Percentiles rank a stretch among this genome's conserved stretches.
These are phyloP conservation scores for Lobophora halterata DNA, from an alignment of 2,888 invertebrate species.

Conservation along the genomic window DNA sequence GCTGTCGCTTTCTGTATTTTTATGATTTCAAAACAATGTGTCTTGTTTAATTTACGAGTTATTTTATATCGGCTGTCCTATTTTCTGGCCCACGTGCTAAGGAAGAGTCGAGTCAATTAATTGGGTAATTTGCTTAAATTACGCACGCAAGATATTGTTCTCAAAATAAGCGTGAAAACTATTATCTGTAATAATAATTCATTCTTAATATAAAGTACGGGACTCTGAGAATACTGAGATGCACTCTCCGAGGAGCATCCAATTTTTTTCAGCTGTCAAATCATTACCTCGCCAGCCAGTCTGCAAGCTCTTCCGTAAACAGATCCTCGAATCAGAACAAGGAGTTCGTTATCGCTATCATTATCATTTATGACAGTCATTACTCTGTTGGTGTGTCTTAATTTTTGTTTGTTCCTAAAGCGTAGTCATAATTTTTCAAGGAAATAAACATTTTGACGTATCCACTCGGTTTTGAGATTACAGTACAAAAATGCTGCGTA, in stretches of 20 bases:
- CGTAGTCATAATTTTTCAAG: slow-evolving; percentile 32
- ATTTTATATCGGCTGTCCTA: slow-evolving; percentile 36
- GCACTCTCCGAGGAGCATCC: no score
- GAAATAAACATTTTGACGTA: slow-evolving; percentile 37
- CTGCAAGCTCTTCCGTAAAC: slow-evolving; percentile 35
- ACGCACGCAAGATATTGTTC: no score
- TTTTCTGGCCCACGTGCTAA: slow-evolving; percentile 15
- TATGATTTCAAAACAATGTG: slow-evolving; percentile 21
- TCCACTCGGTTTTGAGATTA: slow-evolving; percentile 30
- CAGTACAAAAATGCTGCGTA: slow-evolving; percentile 22
- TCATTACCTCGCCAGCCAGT: slow-evolving; percentile 30
- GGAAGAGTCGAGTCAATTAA: slow-evolving; percentile 1
- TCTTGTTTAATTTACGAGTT: slow-evolving; percentile 32
- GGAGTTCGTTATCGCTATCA: slow-evolving; percentile 38
- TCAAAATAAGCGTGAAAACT: no score
- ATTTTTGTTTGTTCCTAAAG: slow-evolving; percentile 29
- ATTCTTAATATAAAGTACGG: no score
- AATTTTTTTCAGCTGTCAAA: slow-evolving; percentile 40
- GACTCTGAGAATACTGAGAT: no score
- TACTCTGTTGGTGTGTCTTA: slow-evolving; percentile 28
- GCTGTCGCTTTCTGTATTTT: slow-evolving; percentile 36
- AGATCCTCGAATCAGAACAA: slow-evolving; percentile 32
- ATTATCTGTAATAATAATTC: no score
- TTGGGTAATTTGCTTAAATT: no score
- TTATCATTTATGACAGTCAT: slow-evolving; percentile 30